phyloP scores from a whole-genome alignment of 2,888 invertebrate genomes.

The Acanthosoma haemorrhoidale region DNA sequence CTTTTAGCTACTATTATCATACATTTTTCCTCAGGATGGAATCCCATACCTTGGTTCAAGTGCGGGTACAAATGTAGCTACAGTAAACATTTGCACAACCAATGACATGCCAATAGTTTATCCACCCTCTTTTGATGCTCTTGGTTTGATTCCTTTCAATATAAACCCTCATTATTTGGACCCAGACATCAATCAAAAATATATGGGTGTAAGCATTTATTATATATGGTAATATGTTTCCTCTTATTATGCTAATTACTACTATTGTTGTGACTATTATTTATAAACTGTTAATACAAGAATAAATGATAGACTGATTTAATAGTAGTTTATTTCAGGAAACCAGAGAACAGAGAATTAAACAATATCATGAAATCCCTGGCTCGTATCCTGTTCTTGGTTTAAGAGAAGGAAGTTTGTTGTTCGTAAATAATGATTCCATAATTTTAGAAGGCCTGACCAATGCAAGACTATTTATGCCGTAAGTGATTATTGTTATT shows the following conservation, averaged over 20 bases:
- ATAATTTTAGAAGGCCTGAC: slow-evolving; percentile 58
- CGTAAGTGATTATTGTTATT: slow-evolving; percentile 28
- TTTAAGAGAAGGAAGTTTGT: slow-evolving; percentile 63
- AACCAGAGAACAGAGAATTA: slow-evolving; percentile 67
- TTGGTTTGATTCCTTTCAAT: slow-evolving; percentile 71
- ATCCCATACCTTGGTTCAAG: slow-evolving; percentile 71
- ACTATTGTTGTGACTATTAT: background rate
- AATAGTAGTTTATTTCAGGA: slow-evolving; percentile 48
- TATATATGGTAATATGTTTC: background rate
- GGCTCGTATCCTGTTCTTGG: slow-evolving; percentile 60
- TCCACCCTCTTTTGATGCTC: slow-evolving; percentile 66
- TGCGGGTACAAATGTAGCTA: slow-evolving; percentile 79
- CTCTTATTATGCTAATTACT: background rate
- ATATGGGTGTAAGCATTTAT: slow-evolving; percentile 57
- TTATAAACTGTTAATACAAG: background rate
- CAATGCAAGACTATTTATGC: slow-evolving; percentile 58
- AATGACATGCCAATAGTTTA: slow-evolving; percentile 85
- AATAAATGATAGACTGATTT: background rate
- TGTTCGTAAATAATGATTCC: slow-evolving; percentile 56
- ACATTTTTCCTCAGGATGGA: slow-evolving; percentile 48
- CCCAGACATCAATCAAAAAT: slow-evolving; percentile 54
- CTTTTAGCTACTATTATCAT: background rate
- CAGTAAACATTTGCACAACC: slow-evolving; percentile 71
- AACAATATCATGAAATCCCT: slow-evolving; percentile 60
- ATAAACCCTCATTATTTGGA: slow-evolving; percentile 82